Evolutionary conservation across 2,888 invertebrate species (phyloP).

Genomic region (Erannis defoliaria): DNA sequence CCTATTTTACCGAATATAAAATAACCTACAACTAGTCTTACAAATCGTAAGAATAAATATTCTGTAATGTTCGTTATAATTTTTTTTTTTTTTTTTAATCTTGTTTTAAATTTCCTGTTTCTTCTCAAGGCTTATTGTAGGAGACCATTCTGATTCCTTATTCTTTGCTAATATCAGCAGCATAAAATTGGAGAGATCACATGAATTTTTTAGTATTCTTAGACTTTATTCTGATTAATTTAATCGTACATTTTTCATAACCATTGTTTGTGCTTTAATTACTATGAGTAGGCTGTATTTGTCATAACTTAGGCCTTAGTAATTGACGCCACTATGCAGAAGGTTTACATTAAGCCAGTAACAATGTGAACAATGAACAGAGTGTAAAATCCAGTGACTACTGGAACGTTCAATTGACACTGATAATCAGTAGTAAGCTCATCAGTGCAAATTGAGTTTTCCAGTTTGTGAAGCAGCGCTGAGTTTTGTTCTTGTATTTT

Average conservation of each 20-base stretch:
- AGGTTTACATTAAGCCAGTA: constrained; percentile 2
- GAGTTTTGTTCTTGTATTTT: background rate
- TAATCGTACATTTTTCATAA: background rate
- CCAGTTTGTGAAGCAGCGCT: constrained; percentile 1
- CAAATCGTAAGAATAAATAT: no score
- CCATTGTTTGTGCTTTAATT: constrained; percentile 16
- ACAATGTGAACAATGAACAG: background rate
- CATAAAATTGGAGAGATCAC: no score
- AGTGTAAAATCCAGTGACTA: background rate
- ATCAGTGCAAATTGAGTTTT: background rate
- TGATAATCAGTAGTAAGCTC: background rate
- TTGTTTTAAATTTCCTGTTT: no score
- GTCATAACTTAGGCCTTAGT: constrained; percentile 30
- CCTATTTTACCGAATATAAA: no score
- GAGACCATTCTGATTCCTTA: no score
- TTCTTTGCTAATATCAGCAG: no score
- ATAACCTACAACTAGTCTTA: no score
- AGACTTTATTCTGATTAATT: background rate
- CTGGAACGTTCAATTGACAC: background rate
- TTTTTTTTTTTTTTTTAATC: no score
- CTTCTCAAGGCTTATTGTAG: no score
- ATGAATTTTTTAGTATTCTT: no score
- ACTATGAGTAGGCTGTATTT: constrained; percentile 25
- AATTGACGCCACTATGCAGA: constrained; percentile 29
- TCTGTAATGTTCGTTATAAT: no score